Evolutionary conservation across 2,113 vertebrate species (phyloP), one percentile per base, ranked within the genome.

Genomic region (Leucosticte australis): DNA sequence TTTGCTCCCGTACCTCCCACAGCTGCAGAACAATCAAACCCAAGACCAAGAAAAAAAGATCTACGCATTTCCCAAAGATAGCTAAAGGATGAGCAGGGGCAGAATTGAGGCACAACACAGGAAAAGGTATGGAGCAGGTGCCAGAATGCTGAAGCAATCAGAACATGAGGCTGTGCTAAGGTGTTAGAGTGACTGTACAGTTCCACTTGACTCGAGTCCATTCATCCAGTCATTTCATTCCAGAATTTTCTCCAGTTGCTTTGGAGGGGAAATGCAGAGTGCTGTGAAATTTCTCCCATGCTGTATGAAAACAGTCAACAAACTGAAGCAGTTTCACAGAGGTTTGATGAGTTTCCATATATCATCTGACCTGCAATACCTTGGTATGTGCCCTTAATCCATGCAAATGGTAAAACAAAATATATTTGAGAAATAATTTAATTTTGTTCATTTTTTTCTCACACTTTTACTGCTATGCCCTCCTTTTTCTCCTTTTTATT

Each of bases 381-480:
- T 31, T n/a, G 15, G 14, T 68, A 26, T 26, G 10, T 56, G 13
- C 28, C 22, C 18, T 52, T 75, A 64, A 42, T 80, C 19, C 16
- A 3, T 2, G 2, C 8, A 35, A 35, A 23, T 30, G 6, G 22
- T 56, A 41, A 47, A 44, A 35, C 2, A 60, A 60, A 64, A 68
- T 56, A 10, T 9, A 5, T 63, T 33, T 60, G 70, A 88, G 67
- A 79, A 79, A 46, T 26, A 21, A 62, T 52, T 69, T 37, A 5
- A 10, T 70, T 44, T 44, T 21, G 13, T 31, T 77, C 0, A 6
- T 50, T 62, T 75, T 42, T 21, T 15, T 2, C 20, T 88, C 14
- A 11, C 3, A 1, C 0, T 64, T 79, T 81, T 84, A 33, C 21
- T 30, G 13, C 0, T 39, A 18, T 14, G 10, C 5, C 4, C 6